These are phyloP conservation scores for Tapirus indicus DNA, from an alignment of 2,797 vertebrate genomes.

Conservation along the genomic window DNA sequence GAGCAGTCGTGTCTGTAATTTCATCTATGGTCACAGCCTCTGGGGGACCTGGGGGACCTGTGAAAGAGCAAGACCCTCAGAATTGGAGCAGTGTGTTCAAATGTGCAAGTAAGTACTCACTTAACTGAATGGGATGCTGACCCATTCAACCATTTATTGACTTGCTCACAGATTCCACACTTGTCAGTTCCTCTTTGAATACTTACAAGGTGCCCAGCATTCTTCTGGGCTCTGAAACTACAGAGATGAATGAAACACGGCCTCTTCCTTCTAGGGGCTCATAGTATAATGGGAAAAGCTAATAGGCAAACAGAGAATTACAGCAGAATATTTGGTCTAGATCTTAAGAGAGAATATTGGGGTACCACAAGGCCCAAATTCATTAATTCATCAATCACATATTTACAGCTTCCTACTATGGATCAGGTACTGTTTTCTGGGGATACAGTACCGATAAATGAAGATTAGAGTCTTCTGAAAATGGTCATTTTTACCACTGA, in stretches of 20 bases:
- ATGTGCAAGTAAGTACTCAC: too few relatives aligned
- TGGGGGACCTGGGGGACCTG: conserved; percentile 97
- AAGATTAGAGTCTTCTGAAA: not conserved
- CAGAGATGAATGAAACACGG: not conserved
- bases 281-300: not conserved
- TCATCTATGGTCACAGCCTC: conserved; percentile 96
- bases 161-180: not conserved
- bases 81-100: rapidly evolving
- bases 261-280: not conserved
- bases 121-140: rapidly evolving
- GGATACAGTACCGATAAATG: not conserved
- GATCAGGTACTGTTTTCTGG: not conserved
- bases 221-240: not conserved
- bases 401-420: not conserved
- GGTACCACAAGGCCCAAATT: not conserved
- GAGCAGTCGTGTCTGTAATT: conserved; percentile 96
- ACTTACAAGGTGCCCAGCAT: not conserved
- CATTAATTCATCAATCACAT: not conserved
- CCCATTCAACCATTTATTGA: not conserved
- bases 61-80: conserved; percentile 63
- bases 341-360: not conserved
- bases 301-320: not conserved
- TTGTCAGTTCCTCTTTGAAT: not conserved
- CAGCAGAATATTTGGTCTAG: not conserved
- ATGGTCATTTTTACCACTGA: not conserved